Percentiles rank a stretch among this genome's conserved stretches.
Evolutionary conservation across 37 sponge, comb jelly and placozoan species (phyloP).

Genomic region (Amphimedon queenslandica): DNA sequence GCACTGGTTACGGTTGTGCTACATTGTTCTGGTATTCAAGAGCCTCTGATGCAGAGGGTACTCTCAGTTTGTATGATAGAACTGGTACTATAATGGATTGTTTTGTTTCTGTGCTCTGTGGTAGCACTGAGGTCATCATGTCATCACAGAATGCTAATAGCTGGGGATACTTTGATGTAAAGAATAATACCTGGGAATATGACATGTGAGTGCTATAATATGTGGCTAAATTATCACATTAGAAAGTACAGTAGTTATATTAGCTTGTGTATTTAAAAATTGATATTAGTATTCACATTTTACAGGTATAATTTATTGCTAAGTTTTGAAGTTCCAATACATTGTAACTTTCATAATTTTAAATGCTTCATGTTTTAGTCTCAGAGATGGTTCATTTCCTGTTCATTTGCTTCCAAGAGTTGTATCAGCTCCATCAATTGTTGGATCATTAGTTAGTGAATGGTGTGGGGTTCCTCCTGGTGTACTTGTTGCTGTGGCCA

Average conservation of each 20-base stretch:
- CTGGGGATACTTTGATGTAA: slow-evolving; percentile 90
- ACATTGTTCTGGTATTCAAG: slow-evolving; percentile 83
- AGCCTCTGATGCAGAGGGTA: slow-evolving; percentile 14
- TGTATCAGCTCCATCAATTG: slow-evolving; percentile 26
- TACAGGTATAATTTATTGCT: background rate
- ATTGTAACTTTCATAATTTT: slow-evolving; percentile 5
- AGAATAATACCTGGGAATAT: slow-evolving; percentile 58
- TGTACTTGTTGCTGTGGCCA: slow-evolving; percentile 55
- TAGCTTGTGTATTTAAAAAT: too few species aligned
- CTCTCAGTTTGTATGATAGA: slow-evolving; percentile 30
- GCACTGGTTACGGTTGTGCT: slow-evolving; percentile 94
- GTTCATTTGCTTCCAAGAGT: slow-evolving; percentile 60
- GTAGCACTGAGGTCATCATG: slow-evolving; percentile 52
- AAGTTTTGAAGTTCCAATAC: background rate
- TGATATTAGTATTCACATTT: too few species aligned
- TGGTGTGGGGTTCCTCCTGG: slow-evolving; percentile 73
- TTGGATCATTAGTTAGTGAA: slow-evolving; percentile 32
- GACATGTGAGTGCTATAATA: slow-evolving; percentile 47
- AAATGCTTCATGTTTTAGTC: slow-evolving; percentile 41
- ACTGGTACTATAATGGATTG: slow-evolving; percentile 89
- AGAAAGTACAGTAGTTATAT: too few species aligned
- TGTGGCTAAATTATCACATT: background rate
- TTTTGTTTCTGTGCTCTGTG: slow-evolving; percentile 65
- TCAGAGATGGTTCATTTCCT: slow-evolving; percentile 43
- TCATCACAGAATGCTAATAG: slow-evolving; percentile 92